These are phyloP conservation scores for Euphysa ruthae DNA, from an alignment of 30 jellyfish, hydroid and myxozoan species.

Conservation along the genomic window DNA sequence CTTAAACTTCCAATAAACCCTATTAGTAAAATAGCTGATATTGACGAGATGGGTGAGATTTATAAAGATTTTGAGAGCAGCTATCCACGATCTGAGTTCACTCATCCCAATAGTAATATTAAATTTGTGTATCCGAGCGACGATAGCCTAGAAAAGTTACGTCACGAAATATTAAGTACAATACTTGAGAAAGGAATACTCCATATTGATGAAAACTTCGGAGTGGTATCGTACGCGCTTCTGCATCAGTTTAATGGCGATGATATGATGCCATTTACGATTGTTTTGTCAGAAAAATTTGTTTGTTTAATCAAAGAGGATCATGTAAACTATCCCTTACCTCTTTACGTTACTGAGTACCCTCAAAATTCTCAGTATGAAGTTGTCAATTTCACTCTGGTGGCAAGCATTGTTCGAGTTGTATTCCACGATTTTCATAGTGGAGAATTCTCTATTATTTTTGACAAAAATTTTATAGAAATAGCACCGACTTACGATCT, in stretches of 20 bases:
- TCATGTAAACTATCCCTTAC: slow-evolving; percentile 77
- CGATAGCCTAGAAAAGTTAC: slow-evolving; percentile 68
- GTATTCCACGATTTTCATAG: slow-evolving; percentile 64
- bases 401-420: slow-evolving; percentile 50
- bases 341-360: slow-evolving; percentile 61
- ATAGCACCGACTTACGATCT: slow-evolving; percentile 78
- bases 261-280: slow-evolving; percentile 46
- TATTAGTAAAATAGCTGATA: neutral
- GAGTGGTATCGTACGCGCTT: slow-evolving; percentile 43
- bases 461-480: slow-evolving; percentile 57
- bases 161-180: slow-evolving; percentile 31
- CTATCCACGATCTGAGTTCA: slow-evolving; percentile 64
- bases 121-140: slow-evolving; percentile 85
- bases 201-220: slow-evolving; percentile 30
- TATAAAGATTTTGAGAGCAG: slow-evolving; percentile 60
- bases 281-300: slow-evolving; percentile 62
- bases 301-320: slow-evolving; percentile 61
- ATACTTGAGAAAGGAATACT: slow-evolving; percentile 10
- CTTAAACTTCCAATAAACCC: slow-evolving; percentile 27
- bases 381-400: slow-evolving; percentile 46
- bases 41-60: slow-evolving; percentile 10
- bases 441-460: slow-evolving; percentile 50
- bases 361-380: slow-evolving; percentile 76
- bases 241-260: slow-evolving; percentile 44
- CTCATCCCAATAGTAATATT: slow-evolving; percentile 61